Evolutionary conservation across 2,797 vertebrate genomes (phyloP).

Genomic region (Pitangus sulphuratus): DNA sequence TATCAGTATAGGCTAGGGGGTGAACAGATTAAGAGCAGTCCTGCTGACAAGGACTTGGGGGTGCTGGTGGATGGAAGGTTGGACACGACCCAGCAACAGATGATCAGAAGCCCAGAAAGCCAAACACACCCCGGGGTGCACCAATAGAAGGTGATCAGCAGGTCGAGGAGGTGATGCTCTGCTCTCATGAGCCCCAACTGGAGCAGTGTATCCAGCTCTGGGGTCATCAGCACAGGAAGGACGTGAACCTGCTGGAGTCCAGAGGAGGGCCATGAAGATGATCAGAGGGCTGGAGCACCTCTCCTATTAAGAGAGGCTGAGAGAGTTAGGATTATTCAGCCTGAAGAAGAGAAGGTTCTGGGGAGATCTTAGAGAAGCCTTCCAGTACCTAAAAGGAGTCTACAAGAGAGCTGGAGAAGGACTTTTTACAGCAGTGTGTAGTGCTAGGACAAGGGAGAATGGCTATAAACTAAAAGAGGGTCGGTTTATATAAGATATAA

Average conservation of each 20-base stretch:
- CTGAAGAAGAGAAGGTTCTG: background rate
- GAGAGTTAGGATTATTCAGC: background rate
- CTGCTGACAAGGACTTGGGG: background rate
- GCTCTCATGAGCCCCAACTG: background rate
- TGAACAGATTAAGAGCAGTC: background rate
- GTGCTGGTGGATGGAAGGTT: background rate
- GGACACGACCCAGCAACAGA: rapidly evolving
- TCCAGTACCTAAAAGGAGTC: background rate
- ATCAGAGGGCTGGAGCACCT: background rate
- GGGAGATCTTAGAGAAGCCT: background rate
- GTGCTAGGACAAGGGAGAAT: background rate
- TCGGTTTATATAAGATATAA: background rate
- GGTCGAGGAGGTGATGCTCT: background rate
- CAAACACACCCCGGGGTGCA: background rate
- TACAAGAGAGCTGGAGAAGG: background rate
- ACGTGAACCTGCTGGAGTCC: background rate
- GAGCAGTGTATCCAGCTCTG: background rate
- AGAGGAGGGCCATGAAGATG: background rate
- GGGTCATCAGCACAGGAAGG: background rate
- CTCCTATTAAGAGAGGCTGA: background rate
- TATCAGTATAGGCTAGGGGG: background rate
- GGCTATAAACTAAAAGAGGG: background rate
- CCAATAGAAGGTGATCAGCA: background rate
- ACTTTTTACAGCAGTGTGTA: background rate
- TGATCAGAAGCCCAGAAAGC: background rate